Conservation (phyloP, 2,113 vertebrate species). For the Pogonocichla stellata region DNA sequence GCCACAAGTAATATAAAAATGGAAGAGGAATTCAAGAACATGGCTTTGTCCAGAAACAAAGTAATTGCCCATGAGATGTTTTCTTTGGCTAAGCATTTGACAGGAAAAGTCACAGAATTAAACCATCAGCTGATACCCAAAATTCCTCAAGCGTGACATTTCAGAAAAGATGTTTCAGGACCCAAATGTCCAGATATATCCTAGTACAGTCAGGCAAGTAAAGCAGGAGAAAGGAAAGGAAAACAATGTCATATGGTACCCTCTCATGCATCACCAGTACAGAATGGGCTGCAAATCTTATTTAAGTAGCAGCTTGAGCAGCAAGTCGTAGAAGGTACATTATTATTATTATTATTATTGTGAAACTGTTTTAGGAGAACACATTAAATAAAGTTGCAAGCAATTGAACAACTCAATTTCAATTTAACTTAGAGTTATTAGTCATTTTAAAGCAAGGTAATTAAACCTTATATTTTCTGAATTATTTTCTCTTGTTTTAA, state of each 20-base stretch:
- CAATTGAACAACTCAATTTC: fast-evolving
- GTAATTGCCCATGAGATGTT: fast-evolving
- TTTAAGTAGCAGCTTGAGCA: background rate
- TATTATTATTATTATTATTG: background rate
- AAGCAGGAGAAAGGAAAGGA: background rate
- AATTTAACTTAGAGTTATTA: background rate
- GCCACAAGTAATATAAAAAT: background rate
- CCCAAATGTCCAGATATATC: background rate
- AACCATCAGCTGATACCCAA: background rate
- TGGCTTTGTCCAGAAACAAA: background rate
- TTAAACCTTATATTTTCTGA: background rate
- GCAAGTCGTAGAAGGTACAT: background rate
- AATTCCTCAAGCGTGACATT: background rate
- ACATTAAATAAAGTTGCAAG: background rate
- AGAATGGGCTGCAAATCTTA: background rate
- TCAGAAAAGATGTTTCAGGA: background rate
- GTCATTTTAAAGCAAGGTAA: background rate
- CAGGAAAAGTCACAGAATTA: background rate
- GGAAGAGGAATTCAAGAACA: background rate
- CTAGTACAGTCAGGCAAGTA: background rate
- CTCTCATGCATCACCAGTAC: background rate
- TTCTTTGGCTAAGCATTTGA: background rate
- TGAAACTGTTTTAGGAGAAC: background rate
- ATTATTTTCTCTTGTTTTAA: background rate
- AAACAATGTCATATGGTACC: background rate